Conservation (phyloP, 2,888 invertebrate species). For the Chymomyza procnemis region DNA sequence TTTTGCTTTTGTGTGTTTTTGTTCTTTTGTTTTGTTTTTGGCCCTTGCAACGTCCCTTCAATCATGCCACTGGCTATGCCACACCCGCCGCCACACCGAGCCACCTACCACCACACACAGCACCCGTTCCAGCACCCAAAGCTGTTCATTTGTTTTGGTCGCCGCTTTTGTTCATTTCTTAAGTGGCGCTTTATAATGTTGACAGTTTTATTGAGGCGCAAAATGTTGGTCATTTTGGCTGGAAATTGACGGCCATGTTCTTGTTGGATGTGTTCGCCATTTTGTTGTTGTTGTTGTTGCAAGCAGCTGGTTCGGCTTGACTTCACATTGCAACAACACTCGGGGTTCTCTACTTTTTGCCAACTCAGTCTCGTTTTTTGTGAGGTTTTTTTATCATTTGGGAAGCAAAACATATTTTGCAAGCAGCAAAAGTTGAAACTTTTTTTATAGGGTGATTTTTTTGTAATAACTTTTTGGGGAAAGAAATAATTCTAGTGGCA, state of each 20-base stretch:
- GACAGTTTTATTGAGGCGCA: constrained; percentile 68
- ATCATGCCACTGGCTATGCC: background rate
- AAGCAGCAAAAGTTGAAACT: too few species aligned
- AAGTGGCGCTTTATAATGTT: constrained; percentile 70
- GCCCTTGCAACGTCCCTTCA: constrained; percentile 8
- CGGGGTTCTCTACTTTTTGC: background rate
- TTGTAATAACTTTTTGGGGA: too few species aligned
- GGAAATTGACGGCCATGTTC: background rate
- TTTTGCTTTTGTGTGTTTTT: constrained; percentile 1
- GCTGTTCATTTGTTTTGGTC: constrained; percentile 22
- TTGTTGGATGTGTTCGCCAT: background rate
- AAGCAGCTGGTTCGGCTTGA: background rate
- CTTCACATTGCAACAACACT: background rate
- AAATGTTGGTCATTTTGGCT: constrained; percentile 54
- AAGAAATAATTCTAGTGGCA: too few species aligned
- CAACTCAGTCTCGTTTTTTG: background rate
- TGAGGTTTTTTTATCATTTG: too few species aligned
- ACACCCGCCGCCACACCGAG: background rate
- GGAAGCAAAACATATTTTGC: too few species aligned
- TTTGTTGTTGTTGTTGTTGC: background rate
- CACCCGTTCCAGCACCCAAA: constrained; percentile 17
- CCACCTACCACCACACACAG: background rate
- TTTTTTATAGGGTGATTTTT: too few species aligned
- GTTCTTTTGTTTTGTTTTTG: constrained; percentile 16
- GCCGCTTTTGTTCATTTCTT: constrained; percentile 64